Base-by-base conservation (phyloP, 2,888 invertebrate genomes). In the Blastobasis adustella region DNA sequence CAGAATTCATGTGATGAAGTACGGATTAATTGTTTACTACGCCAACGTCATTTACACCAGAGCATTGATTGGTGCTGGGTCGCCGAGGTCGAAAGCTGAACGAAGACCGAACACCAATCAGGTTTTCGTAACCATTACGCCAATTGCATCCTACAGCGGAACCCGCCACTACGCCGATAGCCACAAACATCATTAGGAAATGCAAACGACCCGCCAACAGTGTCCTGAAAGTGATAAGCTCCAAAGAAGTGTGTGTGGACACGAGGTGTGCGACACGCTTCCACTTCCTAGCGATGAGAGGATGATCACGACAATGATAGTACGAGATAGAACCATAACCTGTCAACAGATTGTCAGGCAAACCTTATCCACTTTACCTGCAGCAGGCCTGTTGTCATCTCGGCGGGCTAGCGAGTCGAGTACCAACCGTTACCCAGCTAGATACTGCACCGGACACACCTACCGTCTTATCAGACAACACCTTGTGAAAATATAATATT, bases 401-500 rank as follows among this genome's bases (percentile, higher is more conserved):
- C 63, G 65, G 79, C 82, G 69, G 77, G 76, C 73, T 66, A 71
- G 76, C 77, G 78, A 76, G 72, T 70, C 76, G 58, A 62, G 81
- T 82, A 86, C 82, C 78, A 79, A 85, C 82, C 82, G 77, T 81
- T 72, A 81, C 76, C 76, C 81, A 70, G 81, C 77, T 78, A 84
- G 71, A 79, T 75, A 80, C 84, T 73, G 82, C 85, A 72, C 73
- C 82, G 76, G 74, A 78, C 87, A 85, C 87, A 87, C 87, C 87
- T 88, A 87, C 85, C 83, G 85, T 87, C 85, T 85, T 87, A 87
- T 82, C 84, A 87, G 87, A 85, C 86, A 87, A 86, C 82, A 88
- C 88, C 88, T 88, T 87, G 82, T 87, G 84, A 86, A 87, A 87
- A 85, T 85, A 87, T 86, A 88, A 87, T 76, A 87, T 47, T 49